phyloP scores from a whole-genome alignment of 2,113 vertebrate genomes.

The Hucho hucho region DNA sequence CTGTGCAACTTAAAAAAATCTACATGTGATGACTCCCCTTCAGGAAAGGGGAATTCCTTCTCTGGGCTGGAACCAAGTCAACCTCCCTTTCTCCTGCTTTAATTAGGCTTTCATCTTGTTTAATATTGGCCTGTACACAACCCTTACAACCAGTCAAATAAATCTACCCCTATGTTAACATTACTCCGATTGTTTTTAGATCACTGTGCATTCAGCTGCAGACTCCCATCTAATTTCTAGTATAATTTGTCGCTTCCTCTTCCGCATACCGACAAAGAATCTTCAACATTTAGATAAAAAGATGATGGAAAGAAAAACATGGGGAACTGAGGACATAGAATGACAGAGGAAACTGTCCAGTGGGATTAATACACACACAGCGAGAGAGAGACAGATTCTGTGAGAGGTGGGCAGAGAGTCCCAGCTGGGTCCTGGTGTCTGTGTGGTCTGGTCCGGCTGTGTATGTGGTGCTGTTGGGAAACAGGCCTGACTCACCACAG shows the following conservation, averaged over 20 bases:
- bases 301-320: not conserved
- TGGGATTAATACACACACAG: not conserved
- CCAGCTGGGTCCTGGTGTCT: constrained; percentile 5
- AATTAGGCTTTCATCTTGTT: not conserved
- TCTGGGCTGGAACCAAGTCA: too few relatives aligned
- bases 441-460: constrained; percentile 19
- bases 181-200: not conserved
- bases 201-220: not conserved
- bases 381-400: not conserved
- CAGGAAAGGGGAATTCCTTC: not conserved
- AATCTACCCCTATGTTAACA: not conserved
- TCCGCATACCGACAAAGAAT: constrained; percentile 9
- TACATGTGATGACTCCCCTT: too few relatives aligned
- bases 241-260: constrained; percentile 31
- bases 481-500: constrained; percentile 15
- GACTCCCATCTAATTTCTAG: constrained; percentile 20
- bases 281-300: not conserved
- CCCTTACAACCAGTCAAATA: not conserved
- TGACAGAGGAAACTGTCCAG: too few relatives aligned
- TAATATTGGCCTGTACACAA: not conserved
- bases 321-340: not conserved
- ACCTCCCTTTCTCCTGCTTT: too few relatives aligned
- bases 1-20: too few relatives aligned
- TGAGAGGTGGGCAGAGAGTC: not conserved
- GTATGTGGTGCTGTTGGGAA: constrained; percentile 2